Conservation (phyloP, 1,140 invertebrate species). For the Pomacea maculata region DNA sequence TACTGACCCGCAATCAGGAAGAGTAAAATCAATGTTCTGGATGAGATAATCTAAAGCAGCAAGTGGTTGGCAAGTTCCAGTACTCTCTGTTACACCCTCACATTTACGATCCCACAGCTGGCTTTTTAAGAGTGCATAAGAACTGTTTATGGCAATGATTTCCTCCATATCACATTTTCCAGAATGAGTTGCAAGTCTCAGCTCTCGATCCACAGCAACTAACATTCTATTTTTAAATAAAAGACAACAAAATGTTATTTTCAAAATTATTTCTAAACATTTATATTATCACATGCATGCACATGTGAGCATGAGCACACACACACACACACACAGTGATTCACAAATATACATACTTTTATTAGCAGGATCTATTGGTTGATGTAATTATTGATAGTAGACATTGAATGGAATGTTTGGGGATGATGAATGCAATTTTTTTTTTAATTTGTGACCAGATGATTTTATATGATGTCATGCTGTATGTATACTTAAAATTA, state of each 20-base stretch:
- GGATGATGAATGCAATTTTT: too few species aligned
- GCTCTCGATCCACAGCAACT: background rate
- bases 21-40: too few species aligned
- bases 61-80: too few species aligned
- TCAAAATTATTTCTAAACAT: too few species aligned
- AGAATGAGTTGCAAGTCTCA: background rate
- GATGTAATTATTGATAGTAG: too few species aligned
- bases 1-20: too few species aligned
- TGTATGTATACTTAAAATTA: too few species aligned
- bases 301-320: background rate
- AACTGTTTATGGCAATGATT: background rate
- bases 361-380: too few species aligned
- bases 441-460: too few species aligned
- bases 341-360: background rate
- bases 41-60: too few species aligned
- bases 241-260: background rate
- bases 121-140: slow-evolving; percentile 4
- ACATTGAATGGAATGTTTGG: too few species aligned
- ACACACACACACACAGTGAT: slow-evolving; percentile 1
- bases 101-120: slow-evolving; percentile 17
- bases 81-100: background rate
- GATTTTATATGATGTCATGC: too few species aligned
- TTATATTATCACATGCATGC: background rate
- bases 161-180: slow-evolving; percentile 2
- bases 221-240: slow-evolving; percentile 7